phyloP scores from a whole-genome alignment of 2,113 vertebrate genomes.

The Etheostoma spectabile region DNA sequence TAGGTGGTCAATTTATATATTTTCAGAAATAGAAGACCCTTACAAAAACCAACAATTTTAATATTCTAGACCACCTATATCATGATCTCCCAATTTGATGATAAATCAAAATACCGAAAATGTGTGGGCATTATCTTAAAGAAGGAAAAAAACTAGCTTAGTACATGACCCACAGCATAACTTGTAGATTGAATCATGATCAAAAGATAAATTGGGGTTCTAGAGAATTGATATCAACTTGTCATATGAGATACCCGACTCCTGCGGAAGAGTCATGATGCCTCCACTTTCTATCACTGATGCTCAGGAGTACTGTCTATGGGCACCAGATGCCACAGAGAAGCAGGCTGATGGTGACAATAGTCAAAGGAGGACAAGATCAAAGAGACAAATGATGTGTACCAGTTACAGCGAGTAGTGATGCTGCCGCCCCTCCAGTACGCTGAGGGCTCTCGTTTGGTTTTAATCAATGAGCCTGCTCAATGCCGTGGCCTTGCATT shows the following conservation, averaged over 20 bases:
- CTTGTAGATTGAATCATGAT: not conserved
- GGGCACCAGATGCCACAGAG: constrained; percentile 43
- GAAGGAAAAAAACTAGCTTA: not conserved
- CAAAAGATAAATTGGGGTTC: constrained; percentile 6
- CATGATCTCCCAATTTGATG: not conserved
- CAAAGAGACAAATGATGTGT: constrained; percentile 61
- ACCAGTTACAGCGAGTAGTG: constrained; percentile 46
- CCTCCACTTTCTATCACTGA: constrained; percentile 7
- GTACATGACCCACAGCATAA: not conserved
- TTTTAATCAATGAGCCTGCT: constrained; percentile 79
- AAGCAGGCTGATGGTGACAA: constrained; percentile 46
- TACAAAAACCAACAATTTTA: not conserved
- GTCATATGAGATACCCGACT: constrained; percentile 21
- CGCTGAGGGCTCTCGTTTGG: constrained; percentile 65
- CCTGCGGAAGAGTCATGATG: not conserved
- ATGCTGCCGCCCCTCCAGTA: constrained; percentile 31
- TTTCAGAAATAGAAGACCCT: not conserved
- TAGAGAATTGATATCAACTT: constrained; percentile 18
- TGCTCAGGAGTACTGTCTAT: constrained; percentile 9
- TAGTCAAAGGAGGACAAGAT: constrained; percentile 60
- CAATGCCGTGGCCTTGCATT: constrained; percentile 72
- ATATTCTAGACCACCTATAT: not conserved
- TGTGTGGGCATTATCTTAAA: not conserved
- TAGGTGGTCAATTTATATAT: constrained; percentile 20
- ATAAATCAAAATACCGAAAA: not conserved